Base-by-base conservation (phyloP, 2,113 vertebrate genomes). In the Mesitornis unicolor region DNA sequence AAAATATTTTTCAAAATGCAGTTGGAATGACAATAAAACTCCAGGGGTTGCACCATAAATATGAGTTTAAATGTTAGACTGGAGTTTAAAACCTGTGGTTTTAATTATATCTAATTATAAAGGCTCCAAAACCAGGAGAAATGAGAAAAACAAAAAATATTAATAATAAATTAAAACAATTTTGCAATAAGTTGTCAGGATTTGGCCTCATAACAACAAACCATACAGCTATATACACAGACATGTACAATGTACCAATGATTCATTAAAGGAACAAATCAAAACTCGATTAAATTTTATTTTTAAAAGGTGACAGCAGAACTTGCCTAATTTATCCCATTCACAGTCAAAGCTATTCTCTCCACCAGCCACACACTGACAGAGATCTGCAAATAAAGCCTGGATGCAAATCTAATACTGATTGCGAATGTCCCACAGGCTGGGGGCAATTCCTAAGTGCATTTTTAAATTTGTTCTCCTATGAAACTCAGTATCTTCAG, bases 31-130 rank as follows among this genome's bases (percentile, higher is more conserved):
- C 89, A 89, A 91, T 96, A 95, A 96, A 95, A 92, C 96, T 95
- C 92, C 93, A 94, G 93, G 90, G 87, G 82, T 93, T 94, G 47
- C 45, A 70, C 67, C 87, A 93, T 96, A 96, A 95, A 91, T 88
- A 91, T 9, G 69, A 89, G 50, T 90, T 95, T 90, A 95, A 97
- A 95, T 71, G 82, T 69, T 95, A 93, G 79, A 59, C 31, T 40
- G 83, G 79, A 93, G 65, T 85, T 96, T 93, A 93, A 97, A 97
- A 93, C 93, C 83, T 87, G 85, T 89, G 95, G 92, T 93, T 97
- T 96, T 97, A 94, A 95, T 96, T 96, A 87, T 85, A 83, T 54
- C 89, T 96, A 96, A 96, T 96, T 93, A 93, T 95, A 95, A 92
- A 94, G 74, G 33, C 83, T 91, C 78, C 57, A 92, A 94, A 93